Conservation (phyloP, 2,888 invertebrate species). For the Drosophila planitibia region DNA sequence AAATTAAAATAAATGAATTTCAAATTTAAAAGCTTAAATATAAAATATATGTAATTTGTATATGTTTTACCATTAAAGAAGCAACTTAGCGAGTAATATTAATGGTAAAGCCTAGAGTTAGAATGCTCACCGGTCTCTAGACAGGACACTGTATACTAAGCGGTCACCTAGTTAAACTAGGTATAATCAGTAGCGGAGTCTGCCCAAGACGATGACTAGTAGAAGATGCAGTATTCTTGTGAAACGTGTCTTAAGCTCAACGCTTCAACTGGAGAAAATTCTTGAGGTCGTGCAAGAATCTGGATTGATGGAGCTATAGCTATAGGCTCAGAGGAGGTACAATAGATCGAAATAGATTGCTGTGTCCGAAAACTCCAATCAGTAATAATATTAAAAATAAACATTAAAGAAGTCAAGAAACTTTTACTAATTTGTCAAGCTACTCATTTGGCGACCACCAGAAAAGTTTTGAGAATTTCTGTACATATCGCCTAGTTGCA, state of each 20-base stretch:
- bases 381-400: not conserved
- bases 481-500: slow-evolving; percentile 1
- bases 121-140: not conserved
- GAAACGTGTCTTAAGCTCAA: not conserved
- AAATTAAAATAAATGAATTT: too few relatives aligned
- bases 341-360: not conserved
- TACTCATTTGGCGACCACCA: not conserved
- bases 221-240: not conserved
- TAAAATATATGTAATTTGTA: not conserved
- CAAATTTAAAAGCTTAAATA: not conserved
- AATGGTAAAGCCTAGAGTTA: not conserved
- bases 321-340: too few relatives aligned
- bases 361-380: not conserved
- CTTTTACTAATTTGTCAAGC: not conserved
- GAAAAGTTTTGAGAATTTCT: not conserved
- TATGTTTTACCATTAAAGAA: too few relatives aligned
- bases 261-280: not conserved
- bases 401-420: not conserved
- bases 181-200: not conserved
- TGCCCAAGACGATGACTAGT: not conserved
- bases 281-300: not conserved
- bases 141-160: not conserved
- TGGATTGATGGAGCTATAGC: not conserved
- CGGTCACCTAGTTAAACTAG: not conserved
- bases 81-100: too few relatives aligned